Conservation (phyloP, 2,888 invertebrate species). For the Eristalis pertinax region DNA sequence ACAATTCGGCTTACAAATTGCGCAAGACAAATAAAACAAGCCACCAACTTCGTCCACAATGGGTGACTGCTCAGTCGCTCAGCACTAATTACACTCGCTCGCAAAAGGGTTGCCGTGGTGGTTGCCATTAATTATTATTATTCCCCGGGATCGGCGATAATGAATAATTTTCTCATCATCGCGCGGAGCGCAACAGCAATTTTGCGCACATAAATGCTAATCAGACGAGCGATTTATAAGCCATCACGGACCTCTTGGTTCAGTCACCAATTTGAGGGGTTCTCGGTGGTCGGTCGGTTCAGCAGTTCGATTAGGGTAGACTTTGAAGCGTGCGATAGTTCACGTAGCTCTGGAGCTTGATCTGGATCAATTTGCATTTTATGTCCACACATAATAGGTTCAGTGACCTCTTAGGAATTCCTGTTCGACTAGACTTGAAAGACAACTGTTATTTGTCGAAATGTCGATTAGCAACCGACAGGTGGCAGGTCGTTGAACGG, state of each 20-base stretch:
- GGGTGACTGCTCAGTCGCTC: constrained; percentile 9
- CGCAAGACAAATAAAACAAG: background rate
- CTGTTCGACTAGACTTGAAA: background rate
- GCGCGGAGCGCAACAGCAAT: background rate
- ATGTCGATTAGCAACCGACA: background rate
- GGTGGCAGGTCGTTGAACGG: too few species aligned
- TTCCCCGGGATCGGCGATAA: background rate
- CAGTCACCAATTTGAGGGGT: background rate
- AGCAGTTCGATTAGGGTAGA: background rate
- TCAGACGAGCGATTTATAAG: background rate
- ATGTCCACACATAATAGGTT: background rate
- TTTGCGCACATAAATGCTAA: constrained; percentile 8
- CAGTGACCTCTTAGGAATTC: constrained; percentile 19
- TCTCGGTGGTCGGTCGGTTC: background rate
- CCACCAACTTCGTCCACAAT: constrained; percentile 5
- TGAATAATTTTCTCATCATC: background rate
- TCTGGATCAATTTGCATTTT: constrained; percentile 5
- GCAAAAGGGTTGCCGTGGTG: background rate
- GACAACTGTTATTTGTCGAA: background rate
- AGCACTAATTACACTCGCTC: background rate
- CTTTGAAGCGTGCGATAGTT: background rate
- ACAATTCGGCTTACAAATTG: background rate
- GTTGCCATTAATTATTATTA: background rate
- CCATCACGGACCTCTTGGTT: constrained; percentile 14
- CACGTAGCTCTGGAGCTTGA: background rate